Conservation (phyloP, 2,113 vertebrate genomes). For the Ochotona princeps region DNA sequence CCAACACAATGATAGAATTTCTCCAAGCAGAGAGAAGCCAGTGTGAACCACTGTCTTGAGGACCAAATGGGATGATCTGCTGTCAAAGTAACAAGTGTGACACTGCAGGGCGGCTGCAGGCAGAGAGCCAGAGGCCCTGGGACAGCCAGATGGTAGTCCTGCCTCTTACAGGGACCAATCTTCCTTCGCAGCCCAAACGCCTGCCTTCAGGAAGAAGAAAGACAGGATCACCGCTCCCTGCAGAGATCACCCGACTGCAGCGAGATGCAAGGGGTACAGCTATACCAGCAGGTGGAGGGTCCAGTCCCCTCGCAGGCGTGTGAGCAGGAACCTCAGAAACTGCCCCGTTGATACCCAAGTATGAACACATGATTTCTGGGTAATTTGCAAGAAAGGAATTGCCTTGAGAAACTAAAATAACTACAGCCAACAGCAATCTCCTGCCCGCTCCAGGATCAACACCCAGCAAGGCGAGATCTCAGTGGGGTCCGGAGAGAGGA, state of each 20-base stretch:
- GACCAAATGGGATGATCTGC: not conserved
- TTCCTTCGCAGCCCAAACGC: too few relatives aligned
- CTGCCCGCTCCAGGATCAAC: not conserved
- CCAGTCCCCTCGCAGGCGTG: rapidly evolving
- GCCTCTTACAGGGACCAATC: not conserved
- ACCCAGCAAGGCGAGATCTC: not conserved
- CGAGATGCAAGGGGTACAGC: not conserved
- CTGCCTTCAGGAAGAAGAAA: not conserved
- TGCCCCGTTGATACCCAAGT: not conserved
- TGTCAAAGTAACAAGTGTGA: not conserved
- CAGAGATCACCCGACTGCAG: not conserved
- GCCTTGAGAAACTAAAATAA: not conserved
- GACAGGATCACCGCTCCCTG: not conserved
- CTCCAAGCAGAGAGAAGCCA: not conserved
- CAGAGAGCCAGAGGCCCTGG: rapidly evolving
- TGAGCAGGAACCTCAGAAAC: not conserved
- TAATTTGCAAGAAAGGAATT: not conserved
- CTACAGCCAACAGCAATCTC: not conserved
- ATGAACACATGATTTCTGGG: not conserved
- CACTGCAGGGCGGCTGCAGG: not conserved
- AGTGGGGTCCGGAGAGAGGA: not conserved
- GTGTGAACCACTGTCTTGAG: not conserved
- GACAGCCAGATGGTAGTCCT: not conserved
- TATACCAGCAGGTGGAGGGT: not conserved
- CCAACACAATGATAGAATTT: not conserved